Conservation (phyloP, 1,140 invertebrate species). For the Lasioglossum baleicum region DNA sequence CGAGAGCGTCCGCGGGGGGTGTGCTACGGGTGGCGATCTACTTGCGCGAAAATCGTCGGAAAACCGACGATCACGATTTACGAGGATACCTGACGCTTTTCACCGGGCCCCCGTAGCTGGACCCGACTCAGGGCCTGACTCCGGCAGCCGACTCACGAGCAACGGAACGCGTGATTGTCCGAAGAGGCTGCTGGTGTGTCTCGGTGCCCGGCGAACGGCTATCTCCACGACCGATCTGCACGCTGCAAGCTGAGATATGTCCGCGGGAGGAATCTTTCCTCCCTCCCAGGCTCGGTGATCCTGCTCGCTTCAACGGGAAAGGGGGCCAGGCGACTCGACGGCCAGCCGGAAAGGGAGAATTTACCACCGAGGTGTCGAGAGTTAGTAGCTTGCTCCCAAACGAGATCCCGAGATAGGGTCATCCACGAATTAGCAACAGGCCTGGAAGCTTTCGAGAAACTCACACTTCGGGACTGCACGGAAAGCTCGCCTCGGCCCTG, state of each 20-base stretch:
- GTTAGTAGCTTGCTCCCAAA: slow-evolving; percentile 65
- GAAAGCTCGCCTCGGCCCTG: background rate
- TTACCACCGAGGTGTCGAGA: slow-evolving; percentile 67
- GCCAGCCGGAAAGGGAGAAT: slow-evolving; percentile 48
- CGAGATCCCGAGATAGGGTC: slow-evolving; percentile 60
- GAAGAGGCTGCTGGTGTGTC: slow-evolving; percentile 33
- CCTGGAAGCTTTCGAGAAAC: slow-evolving; percentile 33
- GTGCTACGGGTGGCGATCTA: background rate
- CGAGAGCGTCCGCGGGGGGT: slow-evolving; percentile 47
- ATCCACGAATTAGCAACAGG: slow-evolving; percentile 60
- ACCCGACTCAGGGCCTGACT: too few species aligned
- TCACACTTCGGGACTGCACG: slow-evolving; percentile 36
- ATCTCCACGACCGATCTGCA: slow-evolving; percentile 63
- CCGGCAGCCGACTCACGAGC: background rate
- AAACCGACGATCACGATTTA: slow-evolving; percentile 57
- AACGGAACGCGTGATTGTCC: slow-evolving; percentile 14
- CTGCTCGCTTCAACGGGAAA: too few species aligned
- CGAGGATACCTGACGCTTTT: slow-evolving; percentile 56
- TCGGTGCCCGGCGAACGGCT: slow-evolving; percentile 18
- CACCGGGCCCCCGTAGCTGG: background rate
- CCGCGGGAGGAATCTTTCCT: slow-evolving; percentile 25
- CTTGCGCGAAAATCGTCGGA: slow-evolving; percentile 19
- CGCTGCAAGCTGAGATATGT: slow-evolving; percentile 56
- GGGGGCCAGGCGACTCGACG: too few species aligned
- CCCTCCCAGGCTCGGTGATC: background rate